phyloP scores from a whole-genome alignment of 2,113 vertebrate species.

The Heptranchias perlo region DNA sequence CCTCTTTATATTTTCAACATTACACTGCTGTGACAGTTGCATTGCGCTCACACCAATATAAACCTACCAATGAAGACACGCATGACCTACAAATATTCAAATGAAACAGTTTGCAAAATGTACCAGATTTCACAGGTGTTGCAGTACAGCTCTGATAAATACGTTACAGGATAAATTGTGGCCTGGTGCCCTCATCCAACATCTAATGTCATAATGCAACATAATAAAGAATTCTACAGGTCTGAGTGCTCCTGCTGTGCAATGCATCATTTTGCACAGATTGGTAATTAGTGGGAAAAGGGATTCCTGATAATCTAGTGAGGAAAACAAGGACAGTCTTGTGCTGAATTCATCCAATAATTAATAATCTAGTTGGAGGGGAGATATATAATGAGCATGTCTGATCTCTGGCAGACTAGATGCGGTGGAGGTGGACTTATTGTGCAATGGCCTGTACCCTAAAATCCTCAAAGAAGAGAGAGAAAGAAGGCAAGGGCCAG shows the following conservation, averaged over 20 bases:
- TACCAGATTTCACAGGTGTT: neutral
- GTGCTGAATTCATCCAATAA: neutral
- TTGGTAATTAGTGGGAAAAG: neutral
- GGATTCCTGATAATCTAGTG: neutral
- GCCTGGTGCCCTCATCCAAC: neutral
- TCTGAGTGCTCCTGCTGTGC: neutral
- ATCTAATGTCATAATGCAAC: neutral
- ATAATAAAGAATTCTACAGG: neutral
- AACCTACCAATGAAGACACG: neutral
- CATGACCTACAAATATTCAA: neutral
- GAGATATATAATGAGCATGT: neutral
- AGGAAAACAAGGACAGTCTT: neutral
- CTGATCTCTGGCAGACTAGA: neutral
- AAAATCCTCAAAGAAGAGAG: neutral
- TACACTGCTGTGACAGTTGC: neutral
- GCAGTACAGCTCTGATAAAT: neutral
- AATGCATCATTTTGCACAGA: neutral
- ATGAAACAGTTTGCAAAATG: neutral
- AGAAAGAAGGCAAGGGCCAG: neutral
- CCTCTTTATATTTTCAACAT: neutral
- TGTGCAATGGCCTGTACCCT: neutral
- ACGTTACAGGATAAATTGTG: neutral
- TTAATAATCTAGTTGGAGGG: neutral
- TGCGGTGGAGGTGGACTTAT: neutral
- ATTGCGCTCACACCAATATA: neutral